A percentile compares a stretch with the other conserved stretches of the same genome.
Evolutionary conservation across 2,113 vertebrate genomes (phyloP).

Genomic region (Nothoprocta perdicaria): DNA sequence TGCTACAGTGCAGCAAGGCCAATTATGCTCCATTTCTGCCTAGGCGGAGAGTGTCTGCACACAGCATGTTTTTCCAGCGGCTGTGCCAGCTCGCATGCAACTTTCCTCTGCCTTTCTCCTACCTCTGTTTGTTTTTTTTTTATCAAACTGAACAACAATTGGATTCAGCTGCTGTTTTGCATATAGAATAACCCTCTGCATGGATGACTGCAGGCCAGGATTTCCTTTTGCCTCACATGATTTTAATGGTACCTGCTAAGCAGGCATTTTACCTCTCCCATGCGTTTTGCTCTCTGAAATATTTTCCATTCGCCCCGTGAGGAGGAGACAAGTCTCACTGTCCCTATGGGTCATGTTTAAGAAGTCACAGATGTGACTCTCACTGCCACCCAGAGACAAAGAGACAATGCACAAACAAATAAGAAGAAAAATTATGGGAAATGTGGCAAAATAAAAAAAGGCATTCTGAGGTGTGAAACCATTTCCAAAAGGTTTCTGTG

Average conservation of each 20-base stretch:
- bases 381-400: not conserved
- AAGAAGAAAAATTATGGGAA: not conserved
- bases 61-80: not conserved
- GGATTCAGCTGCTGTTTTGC: conserved; percentile 46
- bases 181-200: not conserved
- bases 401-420: not conserved
- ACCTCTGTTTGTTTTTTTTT: conserved; percentile 18
- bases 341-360: not conserved
- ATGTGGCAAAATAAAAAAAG: not conserved
- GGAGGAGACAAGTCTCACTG: not conserved
- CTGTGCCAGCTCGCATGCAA: not conserved
- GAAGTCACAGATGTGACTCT: not conserved
- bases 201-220: not conserved
- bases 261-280: not conserved
- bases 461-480: not conserved
- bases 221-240: not conserved
- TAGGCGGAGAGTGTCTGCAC: not conserved
- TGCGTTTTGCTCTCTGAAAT: not conserved
- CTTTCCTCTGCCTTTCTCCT: conserved; percentile 14
- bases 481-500: not conserved
- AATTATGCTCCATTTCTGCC: not conserved
- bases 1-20: not conserved
- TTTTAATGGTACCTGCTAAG: not conserved
- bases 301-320: not conserved
- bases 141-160: conserved; percentile 56